Evolutionary conservation across 2,113 vertebrate species (phyloP), one percentile per base, ranked within the genome.

Genomic region (Ictidomys tridecemlineatus): DNA sequence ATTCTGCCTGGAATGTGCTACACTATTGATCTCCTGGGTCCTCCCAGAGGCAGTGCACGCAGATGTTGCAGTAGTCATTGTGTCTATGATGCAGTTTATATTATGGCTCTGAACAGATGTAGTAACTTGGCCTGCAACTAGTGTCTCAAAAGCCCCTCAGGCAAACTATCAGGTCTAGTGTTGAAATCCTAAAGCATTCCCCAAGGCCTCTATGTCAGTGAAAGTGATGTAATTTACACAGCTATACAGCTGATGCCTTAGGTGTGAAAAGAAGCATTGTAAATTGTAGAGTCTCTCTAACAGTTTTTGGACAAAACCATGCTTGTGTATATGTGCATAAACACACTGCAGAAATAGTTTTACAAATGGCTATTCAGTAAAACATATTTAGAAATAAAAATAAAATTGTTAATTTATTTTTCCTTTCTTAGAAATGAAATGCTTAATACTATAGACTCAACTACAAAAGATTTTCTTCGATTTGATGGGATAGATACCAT

Each of bases 401-500:
- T 51, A 8, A 90, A 20, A 4, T 4, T 87, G 45, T 53, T 90
- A 24, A 86, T 90, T 42, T 89, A 94, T 91, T 97, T 97, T 96
- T 73, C 69, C 72, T 80, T 84, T 58, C 87, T 96, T 88, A 87
- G n/a, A 89, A 30, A 93, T 74, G 77, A 76, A 61, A 97, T 94
- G 20, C 6, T 88, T 93, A 37, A 86, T 28, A 79, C 4, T 93
- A 91, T 82, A 95, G 96, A 97, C 39, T 42, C 22, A 32, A 65
- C 51, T 63, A 56, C 65, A 77, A 85, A 97, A 61, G 0, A 2
- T 3, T 94, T n/a, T 67, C 37, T 84, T 96, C 91, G 91, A 96
- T 90, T 96, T 96, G 4, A 92, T 72, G 37, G 16, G 39, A 69
- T 73, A 93, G 79, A 79, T 14, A 91, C 48, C 67, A 93, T 72